Percentiles rank a stretch among this genome's conserved stretches.
phyloP scores from a whole-genome alignment of 2,797 vertebrate genomes.

The Pitangus sulphuratus region DNA sequence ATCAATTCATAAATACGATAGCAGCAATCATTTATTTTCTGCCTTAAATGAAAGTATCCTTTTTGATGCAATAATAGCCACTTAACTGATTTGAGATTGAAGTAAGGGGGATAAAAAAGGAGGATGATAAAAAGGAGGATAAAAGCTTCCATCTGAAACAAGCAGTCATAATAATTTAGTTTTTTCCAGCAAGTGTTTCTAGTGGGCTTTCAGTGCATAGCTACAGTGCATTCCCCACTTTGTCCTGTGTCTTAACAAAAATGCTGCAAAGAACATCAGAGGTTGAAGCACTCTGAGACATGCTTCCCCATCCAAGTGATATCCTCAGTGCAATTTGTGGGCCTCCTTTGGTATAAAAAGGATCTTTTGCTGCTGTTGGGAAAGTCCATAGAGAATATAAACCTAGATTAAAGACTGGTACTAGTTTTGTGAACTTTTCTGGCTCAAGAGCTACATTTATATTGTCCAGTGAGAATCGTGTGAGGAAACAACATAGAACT shows the following conservation, averaged over 20 bases:
- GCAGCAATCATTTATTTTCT: slow-evolving; percentile 49
- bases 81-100: slow-evolving; percentile 45
- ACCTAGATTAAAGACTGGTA: not conserved
- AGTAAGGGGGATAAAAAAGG: not conserved
- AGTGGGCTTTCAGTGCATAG: not conserved
- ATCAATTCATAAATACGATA: slow-evolving; percentile 50
- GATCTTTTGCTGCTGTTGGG: not conserved
- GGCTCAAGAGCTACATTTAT: not conserved
- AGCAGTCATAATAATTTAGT: slow-evolving; percentile 8
- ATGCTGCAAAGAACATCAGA: not conserved
- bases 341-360: not conserved
- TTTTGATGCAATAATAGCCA: slow-evolving; percentile 24
- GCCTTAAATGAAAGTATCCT: slow-evolving; percentile 38
- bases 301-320: not conserved
- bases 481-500: not conserved
- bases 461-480: not conserved
- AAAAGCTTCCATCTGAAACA: slow-evolving; percentile 53
- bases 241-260: not conserved
- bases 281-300: not conserved
- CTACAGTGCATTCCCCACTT: not conserved
- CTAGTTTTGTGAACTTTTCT: not conserved
- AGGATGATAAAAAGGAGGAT: not conserved
- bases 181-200: not conserved
- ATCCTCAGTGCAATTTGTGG: not conserved
- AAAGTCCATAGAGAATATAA: not conserved